A percentile compares a stretch with the other conserved stretches of the same genome.
Evolutionary conservation across 2,797 vertebrate genomes (phyloP).

Genomic region (Sphenopsis melanotis): DNA sequence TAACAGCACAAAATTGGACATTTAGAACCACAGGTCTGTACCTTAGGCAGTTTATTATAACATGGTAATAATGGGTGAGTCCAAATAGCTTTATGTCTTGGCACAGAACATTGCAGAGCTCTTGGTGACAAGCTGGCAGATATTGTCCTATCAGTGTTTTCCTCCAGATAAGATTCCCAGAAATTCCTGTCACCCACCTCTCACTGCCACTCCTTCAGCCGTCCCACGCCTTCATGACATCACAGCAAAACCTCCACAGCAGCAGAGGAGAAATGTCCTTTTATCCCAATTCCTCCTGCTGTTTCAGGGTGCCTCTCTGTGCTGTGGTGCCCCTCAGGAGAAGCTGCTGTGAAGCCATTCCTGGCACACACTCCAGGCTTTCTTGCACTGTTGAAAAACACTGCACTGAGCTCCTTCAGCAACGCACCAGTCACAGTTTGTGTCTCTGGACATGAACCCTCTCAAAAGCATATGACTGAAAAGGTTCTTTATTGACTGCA

Average conservation of each 20-base stretch:
- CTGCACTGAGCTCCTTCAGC: not conserved
- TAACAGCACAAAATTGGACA: not conserved
- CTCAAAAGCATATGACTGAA: constrained; percentile 26
- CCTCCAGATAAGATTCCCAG: not conserved
- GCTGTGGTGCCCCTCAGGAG: not conserved
- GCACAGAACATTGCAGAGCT: not conserved
- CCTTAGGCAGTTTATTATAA: not conserved
- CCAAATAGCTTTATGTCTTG: not conserved
- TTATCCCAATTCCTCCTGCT: not conserved
- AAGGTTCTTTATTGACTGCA: constrained; percentile 35
- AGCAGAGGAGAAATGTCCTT: not conserved
- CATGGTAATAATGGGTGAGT: not conserved
- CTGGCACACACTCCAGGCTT: not conserved
- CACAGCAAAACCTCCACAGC: fast-evolving
- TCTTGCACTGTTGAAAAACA: not conserved
- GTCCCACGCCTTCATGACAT: not conserved
- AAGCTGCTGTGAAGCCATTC: not conserved
- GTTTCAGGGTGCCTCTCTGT: not conserved
- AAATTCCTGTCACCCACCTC: not conserved
- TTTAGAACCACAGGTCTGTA: not conserved
- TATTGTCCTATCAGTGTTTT: fast-evolving
- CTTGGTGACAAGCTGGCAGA: not conserved
- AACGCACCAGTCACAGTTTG: not conserved
- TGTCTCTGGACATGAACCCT: not conserved
- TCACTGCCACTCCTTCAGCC: not conserved